Percentiles rank a stretch among this genome's conserved stretches.
Evolutionary conservation across 1,140 invertebrate species (phyloP).

Genomic region (Sitobion miscanthi): DNA sequence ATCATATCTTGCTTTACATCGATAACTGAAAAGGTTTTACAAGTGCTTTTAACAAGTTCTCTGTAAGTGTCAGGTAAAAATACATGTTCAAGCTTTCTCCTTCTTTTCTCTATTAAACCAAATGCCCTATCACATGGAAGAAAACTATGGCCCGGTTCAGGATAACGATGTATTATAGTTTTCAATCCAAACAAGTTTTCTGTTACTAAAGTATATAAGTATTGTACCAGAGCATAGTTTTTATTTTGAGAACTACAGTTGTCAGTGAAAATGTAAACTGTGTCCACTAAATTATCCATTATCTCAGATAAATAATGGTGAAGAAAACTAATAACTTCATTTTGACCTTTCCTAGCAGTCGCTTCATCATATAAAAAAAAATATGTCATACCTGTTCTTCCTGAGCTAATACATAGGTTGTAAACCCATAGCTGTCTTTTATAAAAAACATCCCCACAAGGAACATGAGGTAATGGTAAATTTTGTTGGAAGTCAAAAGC

Average conservation of each 20-base stretch:
- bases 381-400: slow-evolving; percentile 51
- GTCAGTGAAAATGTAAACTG: neutral
- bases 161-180: slow-evolving; percentile 12
- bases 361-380: slow-evolving; percentile 36
- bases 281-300: neutral
- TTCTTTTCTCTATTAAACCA: too few relatives aligned
- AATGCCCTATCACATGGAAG: neutral
- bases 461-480: neutral
- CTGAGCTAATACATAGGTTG: slow-evolving; percentile 57
- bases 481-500: slow-evolving; percentile 42
- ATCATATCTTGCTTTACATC: neutral
- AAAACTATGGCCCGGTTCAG: neutral
- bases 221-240: neutral
- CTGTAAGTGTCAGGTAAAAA: neutral
- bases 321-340: neutral
- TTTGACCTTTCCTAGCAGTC: neutral
- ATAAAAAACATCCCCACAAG: slow-evolving; percentile 35
- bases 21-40: neutral
- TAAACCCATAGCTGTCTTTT: slow-evolving; percentile 38
- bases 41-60: neutral
- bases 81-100: too few relatives aligned
- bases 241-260: neutral
- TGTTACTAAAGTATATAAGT: neutral
- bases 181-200: slow-evolving; percentile 9
- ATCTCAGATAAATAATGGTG: neutral